Conservation (phyloP, 2,888 invertebrate genomes). For the Lasioglossum oenotherae region DNA sequence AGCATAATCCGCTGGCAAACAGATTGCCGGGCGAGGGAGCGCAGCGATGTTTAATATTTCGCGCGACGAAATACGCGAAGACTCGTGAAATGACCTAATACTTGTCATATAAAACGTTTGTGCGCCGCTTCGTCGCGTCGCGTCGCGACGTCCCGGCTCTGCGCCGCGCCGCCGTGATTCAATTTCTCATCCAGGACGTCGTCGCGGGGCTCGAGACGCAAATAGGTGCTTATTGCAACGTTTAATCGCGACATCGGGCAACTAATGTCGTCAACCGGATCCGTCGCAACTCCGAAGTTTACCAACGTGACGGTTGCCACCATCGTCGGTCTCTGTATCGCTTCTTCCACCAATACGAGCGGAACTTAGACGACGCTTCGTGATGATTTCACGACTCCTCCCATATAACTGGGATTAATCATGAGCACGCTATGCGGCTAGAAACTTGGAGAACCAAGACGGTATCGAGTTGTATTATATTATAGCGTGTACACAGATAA, state of each 20-base stretch:
- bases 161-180: constrained; percentile 9
- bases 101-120: not conserved
- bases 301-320: constrained; percentile 58
- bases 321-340: constrained; percentile 63
- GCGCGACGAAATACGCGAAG: not conserved
- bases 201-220: constrained; percentile 14
- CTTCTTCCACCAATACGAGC: constrained; percentile 67
- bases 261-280: constrained; percentile 55
- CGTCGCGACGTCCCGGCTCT: not conserved
- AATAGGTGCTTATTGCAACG: constrained; percentile 48
- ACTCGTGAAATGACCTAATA: not conserved
- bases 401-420: constrained; percentile 66
- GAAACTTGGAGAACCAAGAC: constrained; percentile 51
- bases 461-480: constrained; percentile 59
- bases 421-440: constrained; percentile 53
- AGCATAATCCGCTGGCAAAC: not conserved
- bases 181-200: constrained; percentile 25
- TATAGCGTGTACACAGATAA: constrained; percentile 48
- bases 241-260: constrained; percentile 56
- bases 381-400: constrained; percentile 65
- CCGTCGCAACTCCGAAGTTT: constrained; percentile 59
- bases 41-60: constrained; percentile 17
- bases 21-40: not conserved
- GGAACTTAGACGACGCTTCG: constrained; percentile 52
- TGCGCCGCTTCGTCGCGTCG: not conserved